phyloP scores from a whole-genome alignment of 2,797 vertebrate species.

The Bradypodion pumilum region DNA sequence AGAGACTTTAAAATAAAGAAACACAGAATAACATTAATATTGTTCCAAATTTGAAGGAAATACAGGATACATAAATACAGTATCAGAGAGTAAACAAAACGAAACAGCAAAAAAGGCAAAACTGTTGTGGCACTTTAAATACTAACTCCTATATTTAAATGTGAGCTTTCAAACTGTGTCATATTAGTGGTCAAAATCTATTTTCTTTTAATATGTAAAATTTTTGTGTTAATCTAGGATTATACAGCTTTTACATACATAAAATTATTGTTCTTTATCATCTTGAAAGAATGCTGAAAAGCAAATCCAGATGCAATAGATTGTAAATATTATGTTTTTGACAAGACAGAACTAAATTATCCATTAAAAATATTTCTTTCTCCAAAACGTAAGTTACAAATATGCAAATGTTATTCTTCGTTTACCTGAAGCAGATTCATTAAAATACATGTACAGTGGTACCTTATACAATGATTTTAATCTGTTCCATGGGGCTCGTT shows the following conservation, averaged over 20 bases:
- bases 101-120: too few species aligned
- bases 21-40: background rate
- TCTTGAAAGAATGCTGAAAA: background rate
- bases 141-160: too few species aligned
- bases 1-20: background rate
- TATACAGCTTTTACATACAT: background rate
- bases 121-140: too few species aligned
- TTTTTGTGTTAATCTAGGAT: background rate
- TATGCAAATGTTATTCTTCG: constrained; percentile 1
- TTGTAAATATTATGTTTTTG: background rate
- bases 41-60: background rate
- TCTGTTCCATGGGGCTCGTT: too few species aligned
- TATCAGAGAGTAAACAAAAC: too few species aligned
- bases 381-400: background rate
- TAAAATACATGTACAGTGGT: too few species aligned
- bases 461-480: too few species aligned
- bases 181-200: too few species aligned
- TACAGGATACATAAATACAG: background rate
- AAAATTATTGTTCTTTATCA: background rate
- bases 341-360: background rate
- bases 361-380: background rate
- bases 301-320: background rate
- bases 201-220: background rate
- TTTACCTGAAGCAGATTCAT: background rate
- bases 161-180: too few species aligned